Evolutionary conservation across 1,140 invertebrate species (phyloP), one percentile per base, ranked within the genome.

Genomic region (Drosophila willistoni): DNA sequence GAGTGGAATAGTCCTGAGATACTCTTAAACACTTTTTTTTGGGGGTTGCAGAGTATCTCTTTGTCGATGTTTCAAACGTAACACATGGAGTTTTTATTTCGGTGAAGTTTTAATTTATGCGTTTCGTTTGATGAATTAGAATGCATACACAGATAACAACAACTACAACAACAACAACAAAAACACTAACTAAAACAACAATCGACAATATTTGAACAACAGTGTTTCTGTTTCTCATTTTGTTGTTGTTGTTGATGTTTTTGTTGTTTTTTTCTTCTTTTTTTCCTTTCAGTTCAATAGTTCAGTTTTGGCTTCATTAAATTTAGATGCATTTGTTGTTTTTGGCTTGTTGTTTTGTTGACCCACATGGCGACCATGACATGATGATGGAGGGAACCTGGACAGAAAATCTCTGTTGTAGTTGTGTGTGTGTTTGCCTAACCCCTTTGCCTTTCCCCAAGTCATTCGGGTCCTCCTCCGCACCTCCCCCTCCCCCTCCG

Each of bases 121-220:
- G 44, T 51, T 51, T 51, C 44, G 44, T 51, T 51, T 51, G 44
- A 51, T 51, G 44, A 51, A 51, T 51, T 51, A 51, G 44, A 51
- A 51, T 22, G 44, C 44, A 51, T 19, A 51, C 17, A 51, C 7
- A 17, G 33, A 22, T 54, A 61, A 14, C 65, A 56, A 14, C 61
- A 64, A 54, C 33, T 17, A 3, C 19, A 70, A 57, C 33, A 68
- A 25, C 33, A 68, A 25, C 68, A 71, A 44, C 68, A 29, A 29
- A 29, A 29, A 29, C 29, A 29, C 29, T 29, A 71, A 14, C 47
- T 36, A 36, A 51, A 51, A 51, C 44, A 51, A 51, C 44, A 51
- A 51, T 51, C 44, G 19, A 51, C 44, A 51, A 51, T 51, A 22
- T 47, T 12, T 10, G 9, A 22, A 51, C 44, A 51, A 51, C 44